Evolutionary conservation across 2,113 vertebrate species (phyloP).

Genomic region (Anser brachyrhynchus): DNA sequence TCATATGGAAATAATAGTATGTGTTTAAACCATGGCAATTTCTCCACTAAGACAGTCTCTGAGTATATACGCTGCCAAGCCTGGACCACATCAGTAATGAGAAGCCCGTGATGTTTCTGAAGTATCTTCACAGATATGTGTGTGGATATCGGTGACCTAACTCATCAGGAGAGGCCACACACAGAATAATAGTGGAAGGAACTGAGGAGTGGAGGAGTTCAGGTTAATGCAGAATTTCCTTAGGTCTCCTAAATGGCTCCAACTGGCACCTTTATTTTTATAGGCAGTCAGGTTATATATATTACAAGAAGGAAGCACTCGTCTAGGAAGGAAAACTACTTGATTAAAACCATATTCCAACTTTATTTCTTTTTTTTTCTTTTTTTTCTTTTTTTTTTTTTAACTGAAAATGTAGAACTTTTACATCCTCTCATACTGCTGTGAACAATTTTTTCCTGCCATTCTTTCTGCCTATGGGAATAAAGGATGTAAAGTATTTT

Average conservation of each 20-base stretch:
- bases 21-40: background rate
- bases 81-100: background rate
- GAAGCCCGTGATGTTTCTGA: background rate
- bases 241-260: conserved; percentile 61
- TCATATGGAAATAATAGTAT: background rate
- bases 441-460: conserved; percentile 69
- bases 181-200: conserved; percentile 50
- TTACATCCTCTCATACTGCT: conserved; percentile 52
- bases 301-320: conserved; percentile 69
- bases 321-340: conserved; percentile 69
- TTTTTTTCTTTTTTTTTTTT: background rate
- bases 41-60: background rate
- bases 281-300: conserved; percentile 71
- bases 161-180: conserved; percentile 55
- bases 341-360: conserved; percentile 73
- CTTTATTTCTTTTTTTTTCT: background rate
- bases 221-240: conserved; percentile 73
- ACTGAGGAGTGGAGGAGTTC: conserved; percentile 13
- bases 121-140: background rate
- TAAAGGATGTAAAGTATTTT: conserved; percentile 69
- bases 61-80: background rate
- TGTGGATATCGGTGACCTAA: background rate
- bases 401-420: conserved; percentile 57
- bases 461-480: conserved; percentile 66
- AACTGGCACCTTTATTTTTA: conserved; percentile 72